Conservation (phyloP, 2,797 vertebrate genomes). For the Parauchenoglanis ngamensis region DNA sequence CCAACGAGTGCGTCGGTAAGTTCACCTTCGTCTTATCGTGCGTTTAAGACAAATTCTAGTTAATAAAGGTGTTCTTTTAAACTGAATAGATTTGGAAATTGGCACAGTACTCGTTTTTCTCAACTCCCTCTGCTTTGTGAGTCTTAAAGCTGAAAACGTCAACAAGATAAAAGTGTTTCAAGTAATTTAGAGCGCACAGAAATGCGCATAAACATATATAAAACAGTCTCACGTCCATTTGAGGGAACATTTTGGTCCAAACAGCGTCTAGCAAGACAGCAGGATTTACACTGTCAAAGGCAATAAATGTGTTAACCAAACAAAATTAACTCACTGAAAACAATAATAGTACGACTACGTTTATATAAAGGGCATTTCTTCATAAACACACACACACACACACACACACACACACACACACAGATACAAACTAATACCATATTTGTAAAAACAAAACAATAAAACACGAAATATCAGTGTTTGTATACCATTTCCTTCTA, state of each 20-base stretch:
- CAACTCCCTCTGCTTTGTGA: neutral
- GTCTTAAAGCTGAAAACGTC: neutral
- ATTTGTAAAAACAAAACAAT: neutral
- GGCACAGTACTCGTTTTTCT: neutral
- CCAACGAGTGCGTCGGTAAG: conserved; percentile 99
- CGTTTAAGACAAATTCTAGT: neutral
- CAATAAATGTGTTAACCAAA: neutral
- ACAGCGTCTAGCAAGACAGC: neutral
- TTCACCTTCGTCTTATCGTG: conserved; percentile 26
- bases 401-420: neutral
- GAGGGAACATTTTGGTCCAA: neutral
- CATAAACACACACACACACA: no score
- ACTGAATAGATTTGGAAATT: neutral
- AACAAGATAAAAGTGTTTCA: neutral
- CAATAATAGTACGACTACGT: neutral
- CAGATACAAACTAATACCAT: neutral
- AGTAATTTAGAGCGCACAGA: neutral
- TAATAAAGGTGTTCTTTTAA: neutral
- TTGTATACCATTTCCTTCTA: neutral
- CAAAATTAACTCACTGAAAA: neutral
- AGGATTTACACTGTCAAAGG: neutral
- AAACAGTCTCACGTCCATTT: neutral
- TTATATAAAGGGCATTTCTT: neutral
- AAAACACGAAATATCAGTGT: neutral
- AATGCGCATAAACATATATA: neutral